Base-by-base conservation (phyloP, 1,140 invertebrate species). In the Macrobrachium nipponense region DNA sequence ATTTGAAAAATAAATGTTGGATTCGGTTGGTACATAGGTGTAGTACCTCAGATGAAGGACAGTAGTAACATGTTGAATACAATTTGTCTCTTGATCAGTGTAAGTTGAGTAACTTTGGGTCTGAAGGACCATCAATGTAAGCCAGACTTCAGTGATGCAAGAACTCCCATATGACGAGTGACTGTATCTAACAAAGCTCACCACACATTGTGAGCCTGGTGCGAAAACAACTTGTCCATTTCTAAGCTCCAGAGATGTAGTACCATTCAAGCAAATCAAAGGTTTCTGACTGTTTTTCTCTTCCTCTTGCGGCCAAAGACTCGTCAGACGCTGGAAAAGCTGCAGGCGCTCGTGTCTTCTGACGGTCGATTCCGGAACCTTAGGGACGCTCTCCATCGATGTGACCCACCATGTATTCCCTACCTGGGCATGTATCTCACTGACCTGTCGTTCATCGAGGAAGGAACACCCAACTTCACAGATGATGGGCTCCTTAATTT, bases 371-470 rank as follows among this genome's bases (percentile, higher is more conserved):
- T 98, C 91, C 93, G 97, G 88, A 96, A 96, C 89, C 93, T 98
- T 88, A 91, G 97, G 76, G 97, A 98, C 90, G 95, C 96, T 11
- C 91, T 98, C 20, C 97, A 97, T 90, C 94, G 96, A 87, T 98
- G 97, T 91, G 97, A 98, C 91, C 97, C 97, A 64, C 97, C 97
- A 0, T 97, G 96, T 90, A 97, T 98, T 81, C 97, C 97, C 2
- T 98, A 98, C 91, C 91, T 98, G 76, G 97, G 97, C 36, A 95
- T 98, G 93, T 98, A 98, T 91, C 92, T 98, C 14, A 97, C 96
- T 18, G 97, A 98, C 91, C 92, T 98, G 14, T 97, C 96, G 1
- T 98, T 98, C 91, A 98, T 98, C 76, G 97, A 98, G 92, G 97
- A 98, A 92, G 96, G 97, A 36, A 97, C 97, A 15, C 95, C 97